Conservation (phyloP, 2,113 vertebrate genomes). For the Ellobius talpinus region DNA sequence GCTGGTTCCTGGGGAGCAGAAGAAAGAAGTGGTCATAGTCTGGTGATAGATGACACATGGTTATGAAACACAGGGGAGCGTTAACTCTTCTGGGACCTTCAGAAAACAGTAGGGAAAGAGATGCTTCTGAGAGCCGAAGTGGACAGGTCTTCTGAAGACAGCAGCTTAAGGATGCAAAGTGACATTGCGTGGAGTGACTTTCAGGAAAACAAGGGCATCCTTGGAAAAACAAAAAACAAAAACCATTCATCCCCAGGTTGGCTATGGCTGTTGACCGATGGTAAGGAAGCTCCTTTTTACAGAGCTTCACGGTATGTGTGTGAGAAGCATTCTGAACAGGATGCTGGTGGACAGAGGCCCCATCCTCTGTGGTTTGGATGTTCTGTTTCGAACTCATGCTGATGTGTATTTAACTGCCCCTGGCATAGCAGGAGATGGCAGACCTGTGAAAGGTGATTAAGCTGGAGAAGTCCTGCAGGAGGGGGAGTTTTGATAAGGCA, state of each 20-base stretch:
- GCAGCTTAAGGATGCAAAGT: accelerated
- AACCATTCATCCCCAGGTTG: not conserved
- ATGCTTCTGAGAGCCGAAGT: not conserved
- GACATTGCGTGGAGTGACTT: not conserved
- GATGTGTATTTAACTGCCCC: not conserved
- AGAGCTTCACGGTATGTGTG: accelerated
- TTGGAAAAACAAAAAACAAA: not conserved
- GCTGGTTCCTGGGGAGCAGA: not conserved
- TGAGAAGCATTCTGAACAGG: too few relatives aligned
- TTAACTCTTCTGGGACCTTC: accelerated
- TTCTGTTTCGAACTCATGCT: accelerated
- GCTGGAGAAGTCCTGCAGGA: not conserved
- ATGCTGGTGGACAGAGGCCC: not conserved
- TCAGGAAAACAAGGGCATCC: not conserved
- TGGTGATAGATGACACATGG: not conserved
- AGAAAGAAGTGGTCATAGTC: accelerated
- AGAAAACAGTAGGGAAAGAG: not conserved
- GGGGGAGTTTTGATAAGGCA: not conserved
- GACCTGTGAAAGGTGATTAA: not conserved
- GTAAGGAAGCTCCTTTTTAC: accelerated
- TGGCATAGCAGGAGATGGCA: too few relatives aligned
- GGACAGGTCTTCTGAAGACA: accelerated
- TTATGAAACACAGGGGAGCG: not conserved
- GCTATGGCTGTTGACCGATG: accelerated
- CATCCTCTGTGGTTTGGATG: not conserved